Evolutionary conservation across 1,140 invertebrate species (phyloP).

Genomic region (Trichonephila clavata): DNA sequence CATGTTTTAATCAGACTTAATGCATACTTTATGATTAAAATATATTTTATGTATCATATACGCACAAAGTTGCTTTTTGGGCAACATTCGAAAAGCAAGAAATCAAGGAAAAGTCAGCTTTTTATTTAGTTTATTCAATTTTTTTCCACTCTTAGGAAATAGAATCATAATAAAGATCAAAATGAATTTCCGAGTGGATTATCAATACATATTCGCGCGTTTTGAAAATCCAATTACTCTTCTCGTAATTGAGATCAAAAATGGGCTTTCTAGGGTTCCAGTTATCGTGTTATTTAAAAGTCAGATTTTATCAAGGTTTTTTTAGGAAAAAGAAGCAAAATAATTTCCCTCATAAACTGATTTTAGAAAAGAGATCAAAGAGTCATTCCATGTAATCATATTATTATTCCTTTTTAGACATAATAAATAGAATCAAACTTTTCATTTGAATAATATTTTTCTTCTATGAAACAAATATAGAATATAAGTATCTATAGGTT

Average conservation of each 20-base stretch:
- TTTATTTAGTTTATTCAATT: neutral
- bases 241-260: constrained; percentile 22
- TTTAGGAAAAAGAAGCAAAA: neutral
- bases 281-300: neutral
- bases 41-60: neutral
- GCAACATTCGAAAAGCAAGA: neutral
- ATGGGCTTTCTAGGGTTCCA: neutral
- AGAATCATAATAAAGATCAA: neutral
- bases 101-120: neutral
- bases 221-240: constrained; percentile 36
- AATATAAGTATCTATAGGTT: too few species aligned
- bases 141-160: neutral
- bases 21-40: constrained; percentile 10
- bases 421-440: too few species aligned
- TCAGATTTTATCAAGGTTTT: neutral
- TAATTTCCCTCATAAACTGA: neutral
- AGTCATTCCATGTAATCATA: too few species aligned
- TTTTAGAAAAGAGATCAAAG: neutral
- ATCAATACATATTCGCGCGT: neutral
- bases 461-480: too few species aligned
- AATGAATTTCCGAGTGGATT: neutral
- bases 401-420: too few species aligned
- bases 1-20: neutral
- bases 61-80: neutral
- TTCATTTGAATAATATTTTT: too few species aligned